Evolutionary conservation across 1,140 invertebrate species (phyloP).

Genomic region (Philopotamus ludificatus): DNA sequence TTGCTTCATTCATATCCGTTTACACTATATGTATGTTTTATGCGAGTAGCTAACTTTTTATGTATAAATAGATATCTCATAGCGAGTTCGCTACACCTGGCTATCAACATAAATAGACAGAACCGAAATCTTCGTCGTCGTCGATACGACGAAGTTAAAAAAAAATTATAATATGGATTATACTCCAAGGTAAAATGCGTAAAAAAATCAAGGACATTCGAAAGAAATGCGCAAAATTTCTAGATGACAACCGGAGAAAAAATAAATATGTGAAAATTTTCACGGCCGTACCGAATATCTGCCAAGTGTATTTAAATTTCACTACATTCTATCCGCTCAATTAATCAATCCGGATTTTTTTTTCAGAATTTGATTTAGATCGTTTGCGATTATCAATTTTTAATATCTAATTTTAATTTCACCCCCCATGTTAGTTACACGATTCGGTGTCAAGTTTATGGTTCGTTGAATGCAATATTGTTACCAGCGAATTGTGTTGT

Average conservation of each 20-base stretch:
- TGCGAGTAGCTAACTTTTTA: not conserved
- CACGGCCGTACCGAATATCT: not conserved
- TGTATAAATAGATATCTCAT: not conserved
- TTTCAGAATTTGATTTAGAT: not conserved
- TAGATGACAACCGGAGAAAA: not conserved
- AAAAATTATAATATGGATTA: too few relatives aligned
- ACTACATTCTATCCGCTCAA: not conserved
- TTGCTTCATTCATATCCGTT: not conserved
- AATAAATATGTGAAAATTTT: not conserved
- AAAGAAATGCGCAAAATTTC: not conserved
- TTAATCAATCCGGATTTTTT: not conserved
- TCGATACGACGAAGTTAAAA: too few relatives aligned
- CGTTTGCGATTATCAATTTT: slow-evolving; percentile 17
- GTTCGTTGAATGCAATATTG: slow-evolving; percentile 28
- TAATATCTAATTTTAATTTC: slow-evolving; percentile 12
- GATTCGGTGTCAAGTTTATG: slow-evolving; percentile 15
- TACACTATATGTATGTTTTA: too few relatives aligned
- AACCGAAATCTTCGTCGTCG: too few relatives aligned
- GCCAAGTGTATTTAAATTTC: not conserved
- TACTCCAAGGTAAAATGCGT: too few relatives aligned
- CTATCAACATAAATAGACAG: not conserved
- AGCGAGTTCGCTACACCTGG: not conserved
- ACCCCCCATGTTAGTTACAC: slow-evolving; percentile 14
- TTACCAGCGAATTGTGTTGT: not conserved
- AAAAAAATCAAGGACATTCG: not conserved